phyloP scores from a whole-genome alignment of 2,113 vertebrate genomes.

The Fukomys damarensis region DNA sequence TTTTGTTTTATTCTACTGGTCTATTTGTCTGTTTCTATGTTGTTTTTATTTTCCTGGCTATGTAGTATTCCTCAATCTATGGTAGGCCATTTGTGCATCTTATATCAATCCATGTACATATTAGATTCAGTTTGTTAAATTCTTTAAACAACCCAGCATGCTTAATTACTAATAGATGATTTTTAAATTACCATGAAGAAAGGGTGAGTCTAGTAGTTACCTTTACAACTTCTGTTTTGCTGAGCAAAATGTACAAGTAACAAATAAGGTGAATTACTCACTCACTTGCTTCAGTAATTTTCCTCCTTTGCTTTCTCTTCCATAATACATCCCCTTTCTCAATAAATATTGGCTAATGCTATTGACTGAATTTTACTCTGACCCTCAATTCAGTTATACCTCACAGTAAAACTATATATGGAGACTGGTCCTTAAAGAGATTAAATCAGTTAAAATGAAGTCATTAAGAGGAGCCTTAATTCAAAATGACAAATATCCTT shows the following conservation, averaged over 20 bases:
- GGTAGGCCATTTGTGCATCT: neutral
- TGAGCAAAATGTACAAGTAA: neutral
- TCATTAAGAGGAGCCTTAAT: neutral
- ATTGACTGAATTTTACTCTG: neutral
- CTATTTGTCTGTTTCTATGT: neutral
- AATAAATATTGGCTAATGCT: neutral
- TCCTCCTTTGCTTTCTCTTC: neutral
- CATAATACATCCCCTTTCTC: neutral
- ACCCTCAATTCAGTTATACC: neutral
- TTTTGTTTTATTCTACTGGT: neutral
- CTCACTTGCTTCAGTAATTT: neutral
- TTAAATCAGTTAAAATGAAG: slow-evolving; percentile 5
- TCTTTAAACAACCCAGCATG: neutral
- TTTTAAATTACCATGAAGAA: slow-evolving; percentile 42
- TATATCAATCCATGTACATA: neutral
- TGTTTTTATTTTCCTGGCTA: neutral
- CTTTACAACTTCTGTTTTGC: neutral
- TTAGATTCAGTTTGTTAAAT: slow-evolving; percentile 13
- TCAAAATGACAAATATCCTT: neutral
- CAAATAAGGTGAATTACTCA: neutral
- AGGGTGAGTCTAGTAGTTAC: neutral
- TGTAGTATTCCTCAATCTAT: neutral
- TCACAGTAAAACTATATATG: neutral
- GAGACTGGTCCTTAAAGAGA: neutral
- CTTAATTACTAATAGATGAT: neutral